Percentiles rank a stretch among this genome's conserved stretches.
These are phyloP conservation scores for Crenuchus spilurus DNA, from an alignment of 2,797 vertebrate genomes.

Conservation along the genomic window DNA sequence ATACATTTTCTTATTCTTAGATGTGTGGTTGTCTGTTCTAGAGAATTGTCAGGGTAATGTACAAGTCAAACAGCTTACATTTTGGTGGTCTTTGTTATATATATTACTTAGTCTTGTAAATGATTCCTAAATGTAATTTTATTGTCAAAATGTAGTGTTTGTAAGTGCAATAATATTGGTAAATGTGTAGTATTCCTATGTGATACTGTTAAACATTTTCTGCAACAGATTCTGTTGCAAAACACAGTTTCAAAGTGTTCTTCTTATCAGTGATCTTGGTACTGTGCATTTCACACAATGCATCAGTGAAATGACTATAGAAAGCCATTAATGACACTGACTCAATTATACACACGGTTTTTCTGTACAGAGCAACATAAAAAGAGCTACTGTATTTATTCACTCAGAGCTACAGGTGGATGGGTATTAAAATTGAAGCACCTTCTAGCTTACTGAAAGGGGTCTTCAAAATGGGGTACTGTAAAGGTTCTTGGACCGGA, in stretches of 20 bases:
- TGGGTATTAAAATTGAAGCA: neutral
- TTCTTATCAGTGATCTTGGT: conserved; percentile 23
- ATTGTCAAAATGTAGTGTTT: neutral
- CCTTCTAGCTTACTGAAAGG: conserved; percentile 1
- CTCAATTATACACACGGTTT: neutral
- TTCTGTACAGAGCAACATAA: neutral
- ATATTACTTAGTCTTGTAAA: neutral
- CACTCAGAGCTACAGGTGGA: too few species aligned
- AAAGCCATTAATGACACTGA: neutral
- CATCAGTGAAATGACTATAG: neutral
- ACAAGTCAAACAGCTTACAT: neutral
- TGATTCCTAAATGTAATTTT: neutral
- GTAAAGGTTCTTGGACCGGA: too few species aligned
- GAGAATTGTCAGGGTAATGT: neutral
- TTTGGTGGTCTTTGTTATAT: neutral
- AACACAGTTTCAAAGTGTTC: neutral
- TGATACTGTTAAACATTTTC: too few species aligned
- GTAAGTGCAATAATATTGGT: neutral
- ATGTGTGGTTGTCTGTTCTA: neutral
- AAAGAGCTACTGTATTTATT: neutral
- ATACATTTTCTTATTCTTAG: neutral
- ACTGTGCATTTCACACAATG: neutral
- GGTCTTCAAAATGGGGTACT: neutral
- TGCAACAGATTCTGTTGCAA: neutral
- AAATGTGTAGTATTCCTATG: too few species aligned